phyloP scores from a whole-genome alignment of 1,140 invertebrate species.

The Drosophila busckii region DNA sequence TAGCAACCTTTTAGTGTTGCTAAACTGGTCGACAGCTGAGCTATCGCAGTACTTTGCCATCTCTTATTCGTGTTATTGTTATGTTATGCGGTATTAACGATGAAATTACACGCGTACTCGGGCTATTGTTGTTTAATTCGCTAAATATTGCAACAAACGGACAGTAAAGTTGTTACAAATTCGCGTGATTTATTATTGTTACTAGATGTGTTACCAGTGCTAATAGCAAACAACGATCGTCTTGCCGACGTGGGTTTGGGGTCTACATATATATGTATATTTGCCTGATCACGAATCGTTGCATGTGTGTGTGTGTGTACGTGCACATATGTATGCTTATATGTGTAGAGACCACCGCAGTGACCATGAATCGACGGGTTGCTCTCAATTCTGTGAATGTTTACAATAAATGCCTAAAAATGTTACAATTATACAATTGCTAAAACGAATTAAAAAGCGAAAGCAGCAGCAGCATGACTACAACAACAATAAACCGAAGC shows the following conservation, averaged over 20 bases:
- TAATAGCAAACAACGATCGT: background rate
- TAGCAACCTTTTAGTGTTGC: no score
- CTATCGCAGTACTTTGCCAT: no score
- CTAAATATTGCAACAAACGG: no score
- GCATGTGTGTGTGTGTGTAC: background rate
- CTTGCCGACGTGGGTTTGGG: conserved; percentile 34
- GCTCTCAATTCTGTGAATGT: conserved; percentile 60
- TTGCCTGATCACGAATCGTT: no score
- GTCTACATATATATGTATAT: conserved; percentile 3
- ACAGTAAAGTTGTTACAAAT: no score
- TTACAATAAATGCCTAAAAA: conserved; percentile 55
- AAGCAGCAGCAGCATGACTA: conserved; percentile 15
- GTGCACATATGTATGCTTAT: background rate
- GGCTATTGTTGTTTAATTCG: no score
- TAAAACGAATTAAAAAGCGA: conserved; percentile 18
- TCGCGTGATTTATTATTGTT: conserved; percentile 26
- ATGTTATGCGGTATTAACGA: no score
- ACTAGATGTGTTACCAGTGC: no score
- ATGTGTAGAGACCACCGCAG: conserved; percentile 37
- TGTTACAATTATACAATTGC: conserved; percentile 31
- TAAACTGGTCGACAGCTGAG: no score
- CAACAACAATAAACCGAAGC: conserved; percentile 3
- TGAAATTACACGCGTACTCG: no score
- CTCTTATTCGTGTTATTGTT: no score
- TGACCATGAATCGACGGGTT: conserved; percentile 57